Conservation (phyloP, 2,888 invertebrate species). For the Schizaphis graminum region DNA sequence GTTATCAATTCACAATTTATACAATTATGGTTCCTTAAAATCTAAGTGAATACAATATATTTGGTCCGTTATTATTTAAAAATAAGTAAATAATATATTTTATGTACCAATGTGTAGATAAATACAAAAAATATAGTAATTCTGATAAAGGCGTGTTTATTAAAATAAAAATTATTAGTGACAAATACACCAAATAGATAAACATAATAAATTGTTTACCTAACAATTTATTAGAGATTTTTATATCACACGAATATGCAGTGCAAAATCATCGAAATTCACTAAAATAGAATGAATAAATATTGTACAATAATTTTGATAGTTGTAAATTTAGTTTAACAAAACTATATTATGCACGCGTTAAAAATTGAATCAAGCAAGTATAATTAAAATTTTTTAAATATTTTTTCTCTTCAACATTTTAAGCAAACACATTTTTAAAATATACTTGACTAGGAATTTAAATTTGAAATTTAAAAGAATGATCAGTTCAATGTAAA, state of each 20-base stretch:
- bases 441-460: not conserved
- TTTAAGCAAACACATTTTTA: not conserved
- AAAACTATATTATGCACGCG: not conserved
- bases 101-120: conserved; percentile 16
- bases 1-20: not conserved
- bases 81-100: not conserved
- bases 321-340: conserved; percentile 13
- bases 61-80: conserved; percentile 54
- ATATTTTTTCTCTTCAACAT: not conserved
- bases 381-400: not conserved
- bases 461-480: not conserved
- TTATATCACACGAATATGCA: conserved; percentile 20
- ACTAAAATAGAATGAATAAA: conserved; percentile 3
- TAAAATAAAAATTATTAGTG: conserved; percentile 26
- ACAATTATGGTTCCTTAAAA: conserved; percentile 18
- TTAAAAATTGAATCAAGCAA: conserved; percentile 27
- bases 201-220: not conserved
- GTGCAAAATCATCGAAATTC: conserved; percentile 30
- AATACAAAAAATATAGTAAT: conserved; percentile 27
- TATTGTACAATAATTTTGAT: not conserved
- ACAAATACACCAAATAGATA: conserved; percentile 11
- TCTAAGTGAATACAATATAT: conserved; percentile 44
- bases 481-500: not conserved
- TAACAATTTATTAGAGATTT: not conserved
- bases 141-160: conserved; percentile 42